Conservation (phyloP, 2,888 invertebrate species). For the Melieria omissa region DNA sequence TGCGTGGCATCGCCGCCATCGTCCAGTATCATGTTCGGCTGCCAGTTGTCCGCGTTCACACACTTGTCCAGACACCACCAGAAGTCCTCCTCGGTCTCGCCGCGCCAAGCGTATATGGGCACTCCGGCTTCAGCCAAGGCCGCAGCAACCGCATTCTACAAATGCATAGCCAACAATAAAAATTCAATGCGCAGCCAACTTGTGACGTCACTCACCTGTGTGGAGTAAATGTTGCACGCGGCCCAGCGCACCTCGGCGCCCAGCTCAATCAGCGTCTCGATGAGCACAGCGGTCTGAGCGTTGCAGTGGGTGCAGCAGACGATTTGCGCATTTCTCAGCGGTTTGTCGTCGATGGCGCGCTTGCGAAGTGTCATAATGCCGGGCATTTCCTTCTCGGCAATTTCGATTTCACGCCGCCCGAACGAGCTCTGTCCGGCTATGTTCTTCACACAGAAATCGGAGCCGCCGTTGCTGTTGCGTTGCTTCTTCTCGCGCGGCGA, state of each 20-base stretch:
- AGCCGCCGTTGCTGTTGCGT: slow-evolving; percentile 81
- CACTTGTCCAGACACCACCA: slow-evolving; percentile 99
- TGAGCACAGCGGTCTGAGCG: slow-evolving; percentile 94
- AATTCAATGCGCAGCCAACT: too few species aligned
- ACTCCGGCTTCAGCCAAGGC: slow-evolving; percentile 90
- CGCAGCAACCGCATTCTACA: slow-evolving; percentile 93
- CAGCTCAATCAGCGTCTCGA: slow-evolving; percentile 86
- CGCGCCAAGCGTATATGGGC: slow-evolving; percentile 94
- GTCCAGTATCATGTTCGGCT: slow-evolving; percentile 96
- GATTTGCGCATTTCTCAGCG: slow-evolving; percentile 91
- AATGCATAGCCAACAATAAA: too few species aligned
- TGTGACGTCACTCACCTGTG: slow-evolving; percentile 71
- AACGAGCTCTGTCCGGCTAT: slow-evolving; percentile 86
- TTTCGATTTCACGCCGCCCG: slow-evolving; percentile 95
- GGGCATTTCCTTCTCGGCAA: slow-evolving; percentile 98
- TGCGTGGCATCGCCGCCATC: slow-evolving; percentile 97
- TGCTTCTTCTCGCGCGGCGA: slow-evolving; percentile 94
- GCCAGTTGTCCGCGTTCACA: slow-evolving; percentile 88
- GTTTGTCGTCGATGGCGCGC: slow-evolving; percentile 90
- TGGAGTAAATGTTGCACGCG: slow-evolving; percentile 97
- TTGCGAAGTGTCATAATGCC: slow-evolving; percentile 94
- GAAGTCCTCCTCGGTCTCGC: slow-evolving; percentile 96
- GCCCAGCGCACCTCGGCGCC: slow-evolving; percentile 95
- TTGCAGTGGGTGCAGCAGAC: slow-evolving; percentile 98
- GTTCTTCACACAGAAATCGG: slow-evolving; percentile 93